A percentile compares a stretch with the other conserved stretches of the same genome.
Conservation (phyloP, 2,113 vertebrate species). For the Chionomys nivalis region DNA sequence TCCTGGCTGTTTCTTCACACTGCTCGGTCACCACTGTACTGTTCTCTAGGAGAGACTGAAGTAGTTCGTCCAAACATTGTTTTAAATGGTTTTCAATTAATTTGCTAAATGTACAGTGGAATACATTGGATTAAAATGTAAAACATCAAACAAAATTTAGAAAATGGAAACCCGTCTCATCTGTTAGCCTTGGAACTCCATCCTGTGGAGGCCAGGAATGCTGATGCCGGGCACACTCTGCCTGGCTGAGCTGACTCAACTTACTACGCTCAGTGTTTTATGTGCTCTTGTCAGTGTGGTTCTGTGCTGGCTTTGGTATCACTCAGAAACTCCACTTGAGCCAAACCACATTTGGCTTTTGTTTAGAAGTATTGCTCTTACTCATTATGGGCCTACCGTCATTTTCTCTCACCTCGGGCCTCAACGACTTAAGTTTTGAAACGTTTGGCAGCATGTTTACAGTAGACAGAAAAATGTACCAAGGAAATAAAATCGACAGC, state of each 20-base stretch:
- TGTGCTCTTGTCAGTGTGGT: constrained; percentile 26
- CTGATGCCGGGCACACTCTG: neutral
- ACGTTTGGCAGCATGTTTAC: constrained; percentile 37
- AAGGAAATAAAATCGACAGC: constrained; percentile 64
- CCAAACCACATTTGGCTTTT: constrained; percentile 67
- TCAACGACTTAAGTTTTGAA: constrained; percentile 58
- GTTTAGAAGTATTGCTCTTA: constrained; percentile 49
- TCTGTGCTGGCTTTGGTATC: constrained; percentile 48
- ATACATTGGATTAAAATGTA: neutral
- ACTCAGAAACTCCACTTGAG: constrained; percentile 65
- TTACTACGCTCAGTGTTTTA: neutral
- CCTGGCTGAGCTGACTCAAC: neutral
- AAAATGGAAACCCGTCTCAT: neutral
- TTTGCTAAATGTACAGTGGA: neutral
- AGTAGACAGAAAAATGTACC: constrained; percentile 60
- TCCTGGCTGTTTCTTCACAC: neutral
- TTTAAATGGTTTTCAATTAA: neutral
- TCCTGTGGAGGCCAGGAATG: rapidly evolving
- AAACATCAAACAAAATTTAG: neutral
- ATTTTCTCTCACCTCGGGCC: constrained; percentile 57
- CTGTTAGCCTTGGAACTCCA: neutral
- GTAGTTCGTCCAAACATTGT: neutral
- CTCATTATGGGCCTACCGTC: constrained; percentile 34
- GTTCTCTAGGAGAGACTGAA: constrained; percentile 5
- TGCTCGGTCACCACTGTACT: neutral